Percentiles rank a stretch among this genome's conserved stretches.
Evolutionary conservation across 2,113 vertebrate genomes (phyloP).

Genomic region (Paracanthobrama guichenoti): DNA sequence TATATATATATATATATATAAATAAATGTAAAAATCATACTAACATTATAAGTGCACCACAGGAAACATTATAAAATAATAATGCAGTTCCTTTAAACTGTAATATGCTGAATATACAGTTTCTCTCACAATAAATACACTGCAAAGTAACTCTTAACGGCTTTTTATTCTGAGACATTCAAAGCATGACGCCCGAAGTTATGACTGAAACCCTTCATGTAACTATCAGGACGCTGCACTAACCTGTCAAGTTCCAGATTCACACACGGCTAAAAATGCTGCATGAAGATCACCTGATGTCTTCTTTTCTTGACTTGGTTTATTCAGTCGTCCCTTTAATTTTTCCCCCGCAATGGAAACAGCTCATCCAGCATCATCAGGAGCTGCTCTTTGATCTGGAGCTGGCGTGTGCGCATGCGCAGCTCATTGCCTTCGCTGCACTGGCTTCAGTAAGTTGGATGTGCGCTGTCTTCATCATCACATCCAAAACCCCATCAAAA

Average conservation of each 20-base stretch:
- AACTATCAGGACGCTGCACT: constrained; percentile 14
- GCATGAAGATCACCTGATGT: constrained; percentile 41
- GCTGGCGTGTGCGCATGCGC: constrained; percentile 96
- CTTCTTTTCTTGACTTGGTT: constrained; percentile 51
- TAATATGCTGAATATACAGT: neutral
- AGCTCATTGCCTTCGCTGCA: constrained; percentile 96
- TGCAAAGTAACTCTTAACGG: neutral
- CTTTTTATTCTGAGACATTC: neutral
- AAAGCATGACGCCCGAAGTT: neutral
- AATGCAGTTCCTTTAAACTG: neutral
- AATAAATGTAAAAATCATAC: too few species aligned
- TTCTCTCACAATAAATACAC: neutral
- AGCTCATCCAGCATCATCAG: constrained; percentile 89
- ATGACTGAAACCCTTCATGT: neutral
- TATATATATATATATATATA: too few species aligned
- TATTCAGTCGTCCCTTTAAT: constrained; percentile 83
- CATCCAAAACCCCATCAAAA: constrained; percentile 86
- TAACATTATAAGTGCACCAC: too few species aligned
- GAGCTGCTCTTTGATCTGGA: constrained; percentile 96
- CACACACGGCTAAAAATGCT: constrained; percentile 14
- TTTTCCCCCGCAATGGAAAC: constrained; percentile 86
- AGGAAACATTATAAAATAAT: too few species aligned
- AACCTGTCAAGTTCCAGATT: constrained; percentile 6
- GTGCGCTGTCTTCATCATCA: constrained; percentile 88
- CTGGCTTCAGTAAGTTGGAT: constrained; percentile 99